Evolutionary conservation across 2,113 vertebrate genomes (phyloP).

Genomic region (Xiphias gladius): DNA sequence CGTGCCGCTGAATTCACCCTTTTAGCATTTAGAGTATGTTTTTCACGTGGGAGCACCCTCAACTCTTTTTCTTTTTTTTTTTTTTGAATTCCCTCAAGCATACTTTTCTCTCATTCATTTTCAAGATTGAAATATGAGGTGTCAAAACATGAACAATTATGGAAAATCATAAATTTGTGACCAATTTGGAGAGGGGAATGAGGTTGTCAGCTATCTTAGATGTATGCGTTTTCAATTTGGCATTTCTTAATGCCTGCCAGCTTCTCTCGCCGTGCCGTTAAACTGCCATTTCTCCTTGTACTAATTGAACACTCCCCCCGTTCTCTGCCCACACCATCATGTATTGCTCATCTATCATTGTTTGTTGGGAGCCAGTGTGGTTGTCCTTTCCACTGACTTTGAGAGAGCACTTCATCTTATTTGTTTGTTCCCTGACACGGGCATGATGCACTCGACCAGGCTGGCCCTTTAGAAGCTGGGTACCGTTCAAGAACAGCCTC

Average conservation of each 20-base stretch:
- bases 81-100: neutral
- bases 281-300: constrained; percentile 81
- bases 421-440: constrained; percentile 84
- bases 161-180: constrained; percentile 83
- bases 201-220: constrained; percentile 77
- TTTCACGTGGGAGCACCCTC: constrained; percentile 24
- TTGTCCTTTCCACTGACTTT: constrained; percentile 85
- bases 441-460: constrained; percentile 79
- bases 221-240: constrained; percentile 82
- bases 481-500: constrained; percentile 70
- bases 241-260: constrained; percentile 73
- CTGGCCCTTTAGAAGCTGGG: constrained; percentile 79
- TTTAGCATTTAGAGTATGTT: constrained; percentile 69
- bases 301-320: constrained; percentile 79
- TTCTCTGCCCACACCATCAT: constrained; percentile 70
- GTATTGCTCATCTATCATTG: constrained; percentile 82
- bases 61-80: constrained; percentile 27
- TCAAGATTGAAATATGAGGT: constrained; percentile 79
- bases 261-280: constrained; percentile 66
- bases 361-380: constrained; percentile 71
- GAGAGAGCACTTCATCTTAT: constrained; percentile 85
- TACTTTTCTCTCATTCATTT: constrained; percentile 58
- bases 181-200: constrained; percentile 77
- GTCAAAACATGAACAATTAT: constrained; percentile 81
- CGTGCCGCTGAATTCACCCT: constrained; percentile 36